phyloP scores from a whole-genome alignment of 2,797 vertebrate genomes.

The Chloroceryle inda region DNA sequence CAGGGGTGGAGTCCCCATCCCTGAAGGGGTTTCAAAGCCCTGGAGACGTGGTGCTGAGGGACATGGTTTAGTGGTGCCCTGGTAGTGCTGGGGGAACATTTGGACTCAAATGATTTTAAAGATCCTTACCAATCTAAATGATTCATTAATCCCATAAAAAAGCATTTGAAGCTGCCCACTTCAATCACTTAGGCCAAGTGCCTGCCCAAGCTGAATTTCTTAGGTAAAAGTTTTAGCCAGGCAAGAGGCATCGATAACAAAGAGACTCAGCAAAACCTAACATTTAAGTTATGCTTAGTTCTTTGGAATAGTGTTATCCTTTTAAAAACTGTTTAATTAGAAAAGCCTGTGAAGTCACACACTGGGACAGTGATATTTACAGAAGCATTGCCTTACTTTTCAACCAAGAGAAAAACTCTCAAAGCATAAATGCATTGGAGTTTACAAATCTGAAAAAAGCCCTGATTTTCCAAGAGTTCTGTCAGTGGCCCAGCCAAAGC shows the following conservation, averaged over 20 bases:
- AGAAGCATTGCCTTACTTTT: not conserved
- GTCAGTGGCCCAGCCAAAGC: not conserved
- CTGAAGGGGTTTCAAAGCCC: not conserved
- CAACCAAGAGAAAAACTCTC: not conserved
- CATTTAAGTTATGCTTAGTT: not conserved
- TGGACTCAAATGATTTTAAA: not conserved
- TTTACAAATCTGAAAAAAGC: not conserved
- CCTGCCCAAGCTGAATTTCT: not conserved
- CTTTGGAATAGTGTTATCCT: not conserved
- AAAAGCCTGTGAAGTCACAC: not conserved
- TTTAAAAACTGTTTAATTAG: not conserved
- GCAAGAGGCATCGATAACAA: not conserved
- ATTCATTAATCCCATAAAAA: not conserved
- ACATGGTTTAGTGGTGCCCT: not conserved
- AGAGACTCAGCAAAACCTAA: not conserved
- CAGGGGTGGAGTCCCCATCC: not conserved
- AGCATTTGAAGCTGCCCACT: not conserved
- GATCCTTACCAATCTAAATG: not conserved
- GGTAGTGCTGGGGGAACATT: not conserved
- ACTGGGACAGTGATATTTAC: not conserved
- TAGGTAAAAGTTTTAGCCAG: not conserved
- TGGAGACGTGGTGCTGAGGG: not conserved
- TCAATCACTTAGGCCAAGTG: not conserved
- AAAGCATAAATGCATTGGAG: not conserved
- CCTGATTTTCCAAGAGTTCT: not conserved